Evolutionary conservation across 92 coral and sea anemone species (phyloP).

Genomic region (Meandrina meandrites): DNA sequence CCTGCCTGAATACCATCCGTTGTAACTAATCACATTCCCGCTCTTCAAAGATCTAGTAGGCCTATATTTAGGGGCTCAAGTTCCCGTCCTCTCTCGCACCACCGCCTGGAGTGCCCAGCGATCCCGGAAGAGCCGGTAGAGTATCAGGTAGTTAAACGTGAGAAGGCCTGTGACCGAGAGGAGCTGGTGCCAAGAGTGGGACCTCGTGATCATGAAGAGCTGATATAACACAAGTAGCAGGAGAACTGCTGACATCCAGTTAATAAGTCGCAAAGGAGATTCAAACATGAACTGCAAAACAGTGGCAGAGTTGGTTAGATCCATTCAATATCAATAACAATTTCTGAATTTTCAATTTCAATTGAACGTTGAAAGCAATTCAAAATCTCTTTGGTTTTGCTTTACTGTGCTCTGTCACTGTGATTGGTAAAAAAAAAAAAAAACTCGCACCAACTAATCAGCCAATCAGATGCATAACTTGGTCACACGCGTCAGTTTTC

Average conservation of each 20-base stretch:
- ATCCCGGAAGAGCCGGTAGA: constrained; percentile 89
- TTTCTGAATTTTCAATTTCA: background rate
- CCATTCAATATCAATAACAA: background rate
- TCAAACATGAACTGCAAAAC: constrained; percentile 88
- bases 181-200: constrained; percentile 92
- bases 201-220: constrained; percentile 79
- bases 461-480: too few species aligned
- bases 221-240: constrained; percentile 86
- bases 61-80: constrained; percentile 23
- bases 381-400: too few species aligned
- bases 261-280: constrained; percentile 89
- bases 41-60: constrained; percentile 1
- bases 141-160: constrained; percentile 87
- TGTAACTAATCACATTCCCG: constrained; percentile 31
- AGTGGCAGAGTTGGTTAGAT: background rate
- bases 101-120: constrained; percentile 97
- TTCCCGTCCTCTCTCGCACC: constrained; percentile 63
- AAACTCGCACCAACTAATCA: too few species aligned
- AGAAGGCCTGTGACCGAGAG: constrained; percentile 86
- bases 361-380: too few species aligned
- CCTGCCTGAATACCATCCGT: background rate
- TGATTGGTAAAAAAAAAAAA: too few species aligned
- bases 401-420: too few species aligned
- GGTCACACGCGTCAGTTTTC: too few species aligned
- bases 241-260: constrained; percentile 89